Evolutionary conservation across 2,888 invertebrate species (phyloP).

Genomic region (Microdon myrmicae): DNA sequence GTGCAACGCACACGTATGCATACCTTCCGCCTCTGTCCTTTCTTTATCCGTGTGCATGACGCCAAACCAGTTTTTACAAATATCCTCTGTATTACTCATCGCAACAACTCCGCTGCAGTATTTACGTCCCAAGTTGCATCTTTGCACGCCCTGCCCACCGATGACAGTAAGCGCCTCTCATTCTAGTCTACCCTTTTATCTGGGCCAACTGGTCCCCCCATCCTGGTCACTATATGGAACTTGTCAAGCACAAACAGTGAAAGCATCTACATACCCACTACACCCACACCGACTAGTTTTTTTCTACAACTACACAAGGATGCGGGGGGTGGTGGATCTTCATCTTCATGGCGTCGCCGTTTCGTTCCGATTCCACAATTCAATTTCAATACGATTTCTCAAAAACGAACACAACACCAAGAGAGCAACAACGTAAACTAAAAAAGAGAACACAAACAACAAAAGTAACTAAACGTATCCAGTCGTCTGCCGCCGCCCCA

Average conservation of each 20-base stretch:
- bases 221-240: conserved; percentile 29
- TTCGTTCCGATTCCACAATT: conserved; percentile 33
- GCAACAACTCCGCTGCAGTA: conserved; percentile 1
- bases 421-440: conserved; percentile 6
- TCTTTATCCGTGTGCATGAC: background rate
- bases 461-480: conserved; percentile 33
- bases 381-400: conserved; percentile 10
- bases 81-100: conserved; percentile 29
- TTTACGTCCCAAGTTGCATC: background rate
- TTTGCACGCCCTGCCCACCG: background rate
- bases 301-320: background rate
- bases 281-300: background rate
- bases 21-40: background rate
- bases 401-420: conserved; percentile 1
- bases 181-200: conserved; percentile 7
- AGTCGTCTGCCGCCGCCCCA: conserved; percentile 7
- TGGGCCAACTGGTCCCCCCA: conserved; percentile 39
- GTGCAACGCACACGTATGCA: background rate
- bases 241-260: conserved; percentile 27
- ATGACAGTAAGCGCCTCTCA: background rate
- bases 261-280: conserved; percentile 21
- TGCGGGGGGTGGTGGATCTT: no score
- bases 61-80: conserved; percentile 9
- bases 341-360: background rate
- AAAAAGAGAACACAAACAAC: conserved; percentile 2